phyloP scores from a whole-genome alignment of 1,140 invertebrate species.

The Tetragonula clypearis region DNA sequence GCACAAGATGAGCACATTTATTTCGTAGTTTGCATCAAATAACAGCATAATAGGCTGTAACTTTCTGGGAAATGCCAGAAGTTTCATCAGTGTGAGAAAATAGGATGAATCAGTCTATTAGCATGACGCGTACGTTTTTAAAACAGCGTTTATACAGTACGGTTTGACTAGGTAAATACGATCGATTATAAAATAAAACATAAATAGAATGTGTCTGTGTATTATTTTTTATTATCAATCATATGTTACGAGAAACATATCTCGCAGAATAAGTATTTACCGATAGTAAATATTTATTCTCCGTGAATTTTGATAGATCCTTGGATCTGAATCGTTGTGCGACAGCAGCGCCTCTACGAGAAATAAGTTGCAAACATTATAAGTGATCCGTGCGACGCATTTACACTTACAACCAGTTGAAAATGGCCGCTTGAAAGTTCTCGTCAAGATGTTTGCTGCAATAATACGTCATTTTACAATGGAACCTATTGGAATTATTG shows the following conservation, averaged over 20 bases:
- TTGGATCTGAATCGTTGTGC: background rate
- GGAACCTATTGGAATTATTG: conserved; percentile 64
- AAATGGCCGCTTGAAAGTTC: conserved; percentile 63
- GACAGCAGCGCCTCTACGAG: background rate
- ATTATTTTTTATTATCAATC: background rate
- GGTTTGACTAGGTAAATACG: background rate
- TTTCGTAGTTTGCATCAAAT: background rate
- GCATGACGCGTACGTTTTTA: background rate
- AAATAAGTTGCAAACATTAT: background rate
- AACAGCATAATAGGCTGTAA: background rate
- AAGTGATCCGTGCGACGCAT: background rate
- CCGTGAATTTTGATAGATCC: background rate
- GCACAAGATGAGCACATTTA: background rate
- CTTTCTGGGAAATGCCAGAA: background rate
- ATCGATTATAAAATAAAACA: background rate
- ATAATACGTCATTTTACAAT: conserved; percentile 69
- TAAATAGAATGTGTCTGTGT: background rate
- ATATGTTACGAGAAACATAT: too few relatives aligned
- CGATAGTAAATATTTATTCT: background rate
- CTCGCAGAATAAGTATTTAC: too few relatives aligned
- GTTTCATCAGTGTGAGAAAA: conserved; percentile 5
- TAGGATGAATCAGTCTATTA: conserved; percentile 15
- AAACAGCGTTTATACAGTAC: background rate
- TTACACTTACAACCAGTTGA: conserved; percentile 14
- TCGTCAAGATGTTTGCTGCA: conserved; percentile 46